phyloP scores from a whole-genome alignment of 2,888 invertebrate species.

The Pachydiplax longipennis region DNA sequence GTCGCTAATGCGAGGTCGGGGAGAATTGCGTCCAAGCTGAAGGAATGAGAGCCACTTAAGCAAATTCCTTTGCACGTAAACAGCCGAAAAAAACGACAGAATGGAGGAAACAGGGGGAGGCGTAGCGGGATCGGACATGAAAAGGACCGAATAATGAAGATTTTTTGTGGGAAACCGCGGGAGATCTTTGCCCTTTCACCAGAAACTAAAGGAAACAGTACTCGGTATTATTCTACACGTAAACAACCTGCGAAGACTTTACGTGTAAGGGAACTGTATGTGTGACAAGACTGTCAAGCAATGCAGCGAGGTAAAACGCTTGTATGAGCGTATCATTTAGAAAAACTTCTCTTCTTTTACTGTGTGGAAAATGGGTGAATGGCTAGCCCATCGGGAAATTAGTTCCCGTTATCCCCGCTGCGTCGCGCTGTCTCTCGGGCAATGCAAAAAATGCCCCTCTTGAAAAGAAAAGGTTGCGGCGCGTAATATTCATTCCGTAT shows the following conservation, averaged over 20 bases:
- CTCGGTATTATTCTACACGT: neutral
- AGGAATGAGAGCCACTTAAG: conserved; percentile 33
- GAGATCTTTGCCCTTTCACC: neutral
- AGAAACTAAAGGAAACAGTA: neutral
- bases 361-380: neutral
- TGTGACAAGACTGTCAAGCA: neutral
- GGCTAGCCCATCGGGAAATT: conserved; percentile 10
- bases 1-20: conserved; percentile 5
- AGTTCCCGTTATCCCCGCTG: conserved; percentile 40
- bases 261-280: neutral
- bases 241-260: neutral
- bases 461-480: neutral
- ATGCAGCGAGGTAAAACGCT: neutral
- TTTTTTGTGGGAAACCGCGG: neutral
- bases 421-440: conserved; percentile 13
- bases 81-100: neutral
- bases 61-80: neutral
- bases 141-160: neutral
- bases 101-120: neutral
- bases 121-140: neutral
- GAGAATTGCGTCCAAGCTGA: neutral
- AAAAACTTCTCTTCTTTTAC: neutral
- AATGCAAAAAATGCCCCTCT: neutral
- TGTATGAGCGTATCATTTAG: neutral
- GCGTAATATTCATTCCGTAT: neutral